Base-by-base conservation (phyloP, 2,113 vertebrate species). In the Xenotilapia longispinis region DNA sequence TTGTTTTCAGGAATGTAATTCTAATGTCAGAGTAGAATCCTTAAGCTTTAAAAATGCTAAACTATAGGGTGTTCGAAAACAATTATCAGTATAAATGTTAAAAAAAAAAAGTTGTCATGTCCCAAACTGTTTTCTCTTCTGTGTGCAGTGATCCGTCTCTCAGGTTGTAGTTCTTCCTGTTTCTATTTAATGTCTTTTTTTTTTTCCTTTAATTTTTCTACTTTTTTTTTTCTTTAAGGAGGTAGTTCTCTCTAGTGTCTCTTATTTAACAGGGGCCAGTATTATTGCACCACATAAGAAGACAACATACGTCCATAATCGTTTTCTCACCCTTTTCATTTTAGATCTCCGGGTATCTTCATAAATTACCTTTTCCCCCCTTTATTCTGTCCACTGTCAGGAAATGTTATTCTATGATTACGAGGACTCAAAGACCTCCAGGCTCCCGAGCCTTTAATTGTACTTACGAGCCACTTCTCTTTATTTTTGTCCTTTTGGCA, bases 211-310 rank as follows among this genome's bases (percentile, higher is more conserved):
- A 6, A 8, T 84, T 63, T 91, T 93, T 60, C 89, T 68, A 21
- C 4, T 21, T 68, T 40, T 21, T 65, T 80, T 85, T 68, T 68
- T 83, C 78, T 92, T 81, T 2, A 83, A 89, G 78, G 86, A 84
- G 36, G 5, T 89, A 93, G 91, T 85, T 21, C 73, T 90, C 81
- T 90, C n/a, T 89, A 84, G 91, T 87, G 80, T 92, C 81, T 95
- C 87, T 93, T 89, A 84, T 94, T 94, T 93, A 91, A 95, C 92
- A 93, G 91, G 92, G 53, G 6, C 81, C 85, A 82, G 83, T 85
- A 85, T 75, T 90, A 86, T 89, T 9, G 79, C 91, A 91, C 86
- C 1, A 89, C 88, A 92, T 89, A 78, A 81, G 90, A 87, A 85
- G 87, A 91, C 83, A 53, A 70, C 91, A 58, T 21, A 47, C 70